Percentiles rank a stretch among this genome's conserved stretches.
These are phyloP conservation scores for Mizuhopecten yessoensis DNA, from an alignment of 1,140 invertebrate genomes.

Conservation along the genomic window DNA sequence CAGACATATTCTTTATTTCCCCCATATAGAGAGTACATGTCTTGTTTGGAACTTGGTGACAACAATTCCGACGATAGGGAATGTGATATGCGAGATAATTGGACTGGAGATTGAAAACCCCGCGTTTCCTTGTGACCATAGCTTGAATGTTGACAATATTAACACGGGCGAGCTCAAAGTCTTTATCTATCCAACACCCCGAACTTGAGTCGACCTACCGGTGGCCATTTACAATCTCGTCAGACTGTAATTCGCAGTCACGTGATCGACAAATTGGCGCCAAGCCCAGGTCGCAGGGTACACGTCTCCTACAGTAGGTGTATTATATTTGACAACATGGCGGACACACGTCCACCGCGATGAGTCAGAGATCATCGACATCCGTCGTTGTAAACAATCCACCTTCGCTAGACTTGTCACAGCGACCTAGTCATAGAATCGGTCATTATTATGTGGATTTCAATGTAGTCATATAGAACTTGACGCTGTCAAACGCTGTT, in stretches of 20 bases:
- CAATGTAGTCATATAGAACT: background rate
- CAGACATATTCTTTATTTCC: no score
- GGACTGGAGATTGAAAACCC: no score
- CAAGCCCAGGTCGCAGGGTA: background rate
- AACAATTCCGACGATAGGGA: no score
- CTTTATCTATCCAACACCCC: no score
- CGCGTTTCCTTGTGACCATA: no score
- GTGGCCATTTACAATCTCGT: no score
- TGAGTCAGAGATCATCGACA: background rate
- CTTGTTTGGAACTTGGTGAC: no score
- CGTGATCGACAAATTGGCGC: background rate
- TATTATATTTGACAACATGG: background rate
- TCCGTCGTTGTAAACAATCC: background rate
- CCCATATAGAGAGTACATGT: no score
- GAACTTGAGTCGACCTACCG: no score
- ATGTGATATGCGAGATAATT: no score
- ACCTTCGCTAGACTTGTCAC: background rate
- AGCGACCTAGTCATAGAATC: background rate
- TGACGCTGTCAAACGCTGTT: background rate
- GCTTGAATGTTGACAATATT: no score
- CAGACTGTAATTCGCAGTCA: background rate
- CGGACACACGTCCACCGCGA: background rate
- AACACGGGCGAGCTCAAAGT: no score
- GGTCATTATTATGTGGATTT: background rate
- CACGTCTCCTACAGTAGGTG: background rate